Base-by-base conservation (phyloP, 2,888 invertebrate species). In the Pristionchus arcanus region DNA sequence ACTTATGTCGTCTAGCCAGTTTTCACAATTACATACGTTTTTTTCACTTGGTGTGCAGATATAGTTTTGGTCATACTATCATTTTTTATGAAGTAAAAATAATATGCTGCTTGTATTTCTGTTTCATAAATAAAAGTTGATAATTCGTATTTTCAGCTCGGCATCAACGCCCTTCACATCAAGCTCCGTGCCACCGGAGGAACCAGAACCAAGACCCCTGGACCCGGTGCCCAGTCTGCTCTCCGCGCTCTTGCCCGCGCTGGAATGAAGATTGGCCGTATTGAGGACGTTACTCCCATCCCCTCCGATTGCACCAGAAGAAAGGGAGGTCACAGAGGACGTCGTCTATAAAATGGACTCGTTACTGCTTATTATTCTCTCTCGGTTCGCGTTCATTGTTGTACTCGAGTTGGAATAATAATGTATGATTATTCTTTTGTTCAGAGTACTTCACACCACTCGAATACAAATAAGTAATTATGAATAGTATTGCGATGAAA, bases 281-380 rank as follows among this genome's bases (percentile, higher is more conserved):
- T 99, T 96, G 96, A 96, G 96, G 99, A 99, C 96, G 99, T 99
- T 19, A 99, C 99, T 19, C 99, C 99, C 37, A 99, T 99, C 96
- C 99, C 99, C 95, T 98, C 98, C 90, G 99, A 99, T 96, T 97
- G 98, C 92, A 99, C 99, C 90, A 97, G 99, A 96, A 98, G 99
- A 97, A 99, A 99, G 97, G 99, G 99, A 95, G 99, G 99, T 96
- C 97, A 99, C 95, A 97, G 99, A 96, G 99, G 99, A 96, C 97
- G 99, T 96, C 97, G 99, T 96, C 97, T 99, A 97, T 99, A 98
- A 95, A 90, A 91, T 92, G 92, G 34, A 34, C 71, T 53, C 87
- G 53, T 87, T 71, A 34, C 21, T 49, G 37, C 31, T 87, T 86
- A 63, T 86, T 86, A 53, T 86, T 68, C 68, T 25, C 59, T 55